Evolutionary conservation across 2,797 vertebrate genomes (phyloP), one percentile per base, ranked within the genome.

Genomic region (Lithobates sylvaticus): DNA sequence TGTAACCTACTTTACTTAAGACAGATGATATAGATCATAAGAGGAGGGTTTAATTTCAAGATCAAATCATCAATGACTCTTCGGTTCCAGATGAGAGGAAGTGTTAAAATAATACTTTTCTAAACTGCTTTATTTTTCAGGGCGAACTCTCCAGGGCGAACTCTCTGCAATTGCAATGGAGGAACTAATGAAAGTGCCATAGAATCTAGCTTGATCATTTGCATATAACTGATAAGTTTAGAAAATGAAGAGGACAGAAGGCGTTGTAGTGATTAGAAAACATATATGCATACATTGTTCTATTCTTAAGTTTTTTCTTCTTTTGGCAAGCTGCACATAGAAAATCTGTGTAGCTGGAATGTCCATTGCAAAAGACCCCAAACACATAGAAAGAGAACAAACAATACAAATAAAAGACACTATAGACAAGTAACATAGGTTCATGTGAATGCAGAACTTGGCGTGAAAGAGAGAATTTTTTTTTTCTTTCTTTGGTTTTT

Each of bases 401-500:
- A n/a, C 76, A 87, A 78, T 83, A 84, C 81, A 87, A 83, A 87
- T 32, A 78, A 87, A 67, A 84, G 81, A 87, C 81, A 87, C 76
- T 69, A 87, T 69, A 79, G 69, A 84, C 79, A 79, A 84, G 44
- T 72, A 83, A 87, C 86, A 87, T 61, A 83, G 27, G 68, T 87
- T 42, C 61, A 44, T 76, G 81, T 84, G 81, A 73, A 84, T 58
- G 70, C 70, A n/a, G 65, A 87, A 84, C 86, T n/a, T 84, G 86
- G 86, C 70, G 76, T 87, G 69, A 83, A 79, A 83, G 86, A 83
- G 29, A 76, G 34, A 58, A 42, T 42, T 50, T 10, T 36, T 69
- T n/a, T 77, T 67, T 76, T 67, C 27, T 78, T 67, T 67, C 44
- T 34, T 82, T 21, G 27, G 61, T 32, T 70, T 47, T 71, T 72